Evolutionary conservation across 1,140 invertebrate genomes (phyloP), one percentile per base, ranked within the genome.

Genomic region (Linepithema humile): DNA sequence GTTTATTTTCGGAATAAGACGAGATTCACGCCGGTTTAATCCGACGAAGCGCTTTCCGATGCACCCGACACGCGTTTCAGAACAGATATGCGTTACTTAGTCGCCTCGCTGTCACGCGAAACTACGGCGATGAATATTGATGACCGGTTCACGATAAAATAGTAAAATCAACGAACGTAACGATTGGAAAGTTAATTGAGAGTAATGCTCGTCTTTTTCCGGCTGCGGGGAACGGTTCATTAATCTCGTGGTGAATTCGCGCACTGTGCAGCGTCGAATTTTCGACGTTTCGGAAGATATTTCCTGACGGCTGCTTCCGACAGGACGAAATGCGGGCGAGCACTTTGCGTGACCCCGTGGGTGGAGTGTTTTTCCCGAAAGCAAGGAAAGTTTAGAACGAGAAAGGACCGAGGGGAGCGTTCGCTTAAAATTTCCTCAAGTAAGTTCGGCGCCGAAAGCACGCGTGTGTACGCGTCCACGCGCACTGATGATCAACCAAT

Each of bases 171-270:
- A 48, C 43, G 40, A 43, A 20, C 38, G 40, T 50, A 77, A 77
- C 73, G 29, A 75, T 77, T 32, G 74, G 20, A 45, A 26, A 9
- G 40, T 62, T 77, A 77, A 65, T 77, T 53, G 43, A 77, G 74
- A 77, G 32, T 67, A 77, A 77, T 77, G 43, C 32, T 38, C n/a
- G 32, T 50, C 43, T 38, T 67, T 65, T 65, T 67, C 32, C 45
- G 45, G 9, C 23, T 57, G 57, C 43, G 20, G 29, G 6, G 50
- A 48, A 17, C 43, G 3, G 29, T 32, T 15, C 60, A 48, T 78
- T 67, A 78, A 67, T 67, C 20, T 50, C 4, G 7, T 15, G 23
- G 23, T 40, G 29, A 74, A 74, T 60, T 74, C 10, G 32, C 45
- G 26, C 26, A 38, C 12, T 1, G 20, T 50, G 32, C n/a, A 77